Percentiles rank a stretch among this genome's conserved stretches.
phyloP scores from a whole-genome alignment of 2,888 invertebrate genomes.

The Plusia festucae region DNA sequence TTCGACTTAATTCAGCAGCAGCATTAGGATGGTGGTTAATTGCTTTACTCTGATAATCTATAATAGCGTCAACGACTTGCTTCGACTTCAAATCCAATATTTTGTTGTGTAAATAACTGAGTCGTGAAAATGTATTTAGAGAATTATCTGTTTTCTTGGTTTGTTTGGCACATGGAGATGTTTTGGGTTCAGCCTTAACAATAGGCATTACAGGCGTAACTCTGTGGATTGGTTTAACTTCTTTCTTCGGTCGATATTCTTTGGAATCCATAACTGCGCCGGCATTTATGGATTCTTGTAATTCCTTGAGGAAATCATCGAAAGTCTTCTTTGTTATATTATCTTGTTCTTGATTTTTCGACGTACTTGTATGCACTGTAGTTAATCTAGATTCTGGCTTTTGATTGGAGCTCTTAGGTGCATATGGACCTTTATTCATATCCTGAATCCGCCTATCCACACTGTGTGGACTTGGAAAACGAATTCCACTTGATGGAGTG shows the following conservation, averaged over 20 bases:
- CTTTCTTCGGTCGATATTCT: constrained; percentile 48
- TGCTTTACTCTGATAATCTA: constrained; percentile 46
- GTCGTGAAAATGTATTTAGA: constrained; percentile 82
- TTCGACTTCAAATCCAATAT: constrained; percentile 67
- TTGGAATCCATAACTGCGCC: constrained; percentile 58
- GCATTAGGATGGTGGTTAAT: constrained; percentile 18
- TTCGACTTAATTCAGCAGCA: constrained; percentile 39
- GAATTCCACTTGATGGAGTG: constrained; percentile 12
- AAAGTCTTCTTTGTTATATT: constrained; percentile 57
- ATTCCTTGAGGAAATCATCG: constrained; percentile 74
- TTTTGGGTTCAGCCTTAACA: constrained; percentile 55
- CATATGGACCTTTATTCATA: constrained; percentile 12
- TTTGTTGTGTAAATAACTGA: constrained; percentile 83
- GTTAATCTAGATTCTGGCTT: constrained; percentile 11
- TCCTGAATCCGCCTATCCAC: constrained; percentile 16
- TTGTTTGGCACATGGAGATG: constrained; percentile 73
- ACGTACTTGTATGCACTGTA: neutral
- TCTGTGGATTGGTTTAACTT: constrained; percentile 57
- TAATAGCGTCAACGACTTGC: constrained; percentile 51
- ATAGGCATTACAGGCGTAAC: constrained; percentile 57
- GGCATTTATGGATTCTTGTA: constrained; percentile 72
- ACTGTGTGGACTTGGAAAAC: constrained; percentile 18
- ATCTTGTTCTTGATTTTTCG: constrained; percentile 17
- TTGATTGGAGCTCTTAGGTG: neutral
- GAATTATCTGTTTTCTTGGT: constrained; percentile 74